Evolutionary conservation across 2,797 vertebrate genomes (phyloP).

Genomic region (Onychomys arenicola): DNA sequence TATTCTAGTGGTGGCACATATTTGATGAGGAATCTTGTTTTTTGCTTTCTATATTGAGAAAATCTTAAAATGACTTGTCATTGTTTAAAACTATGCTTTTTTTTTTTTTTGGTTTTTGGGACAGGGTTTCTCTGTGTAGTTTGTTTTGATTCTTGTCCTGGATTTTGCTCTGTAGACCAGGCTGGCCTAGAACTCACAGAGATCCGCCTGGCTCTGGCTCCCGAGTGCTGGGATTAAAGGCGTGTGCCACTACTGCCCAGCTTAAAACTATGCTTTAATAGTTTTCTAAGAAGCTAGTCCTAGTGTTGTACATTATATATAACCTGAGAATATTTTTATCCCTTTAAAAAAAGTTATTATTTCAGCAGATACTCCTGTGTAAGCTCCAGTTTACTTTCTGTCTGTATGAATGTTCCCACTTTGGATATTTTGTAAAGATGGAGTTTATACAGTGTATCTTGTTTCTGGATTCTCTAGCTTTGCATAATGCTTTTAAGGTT

Average conservation of each 20-base stretch:
- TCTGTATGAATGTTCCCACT: background rate
- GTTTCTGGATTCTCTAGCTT: background rate
- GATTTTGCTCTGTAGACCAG: too few species aligned
- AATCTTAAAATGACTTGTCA: background rate
- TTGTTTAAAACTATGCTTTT: slow-evolving; percentile 21
- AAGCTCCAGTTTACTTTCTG: background rate
- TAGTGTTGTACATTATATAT: slow-evolving; percentile 1
- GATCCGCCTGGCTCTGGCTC: too few species aligned
- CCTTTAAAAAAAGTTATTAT: background rate
- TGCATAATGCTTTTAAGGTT: background rate
- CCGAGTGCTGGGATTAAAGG: too few species aligned
- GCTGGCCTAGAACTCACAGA: too few species aligned
- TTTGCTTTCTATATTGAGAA: background rate
- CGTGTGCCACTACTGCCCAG: too few species aligned
- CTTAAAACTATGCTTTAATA: slow-evolving; percentile 24
- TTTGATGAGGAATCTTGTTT: background rate
- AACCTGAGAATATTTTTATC: slow-evolving; percentile 50
- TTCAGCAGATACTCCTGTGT: background rate
- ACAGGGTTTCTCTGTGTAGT: too few species aligned
- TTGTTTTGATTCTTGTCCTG: too few species aligned
- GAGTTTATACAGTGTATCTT: background rate
- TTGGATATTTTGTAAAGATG: background rate
- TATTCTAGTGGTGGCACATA: background rate
- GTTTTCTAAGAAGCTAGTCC: background rate
- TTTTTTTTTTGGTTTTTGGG: too few species aligned